Evolutionary conservation across 2,888 invertebrate species (phyloP).

Genomic region (Lamellibrachia columna): DNA sequence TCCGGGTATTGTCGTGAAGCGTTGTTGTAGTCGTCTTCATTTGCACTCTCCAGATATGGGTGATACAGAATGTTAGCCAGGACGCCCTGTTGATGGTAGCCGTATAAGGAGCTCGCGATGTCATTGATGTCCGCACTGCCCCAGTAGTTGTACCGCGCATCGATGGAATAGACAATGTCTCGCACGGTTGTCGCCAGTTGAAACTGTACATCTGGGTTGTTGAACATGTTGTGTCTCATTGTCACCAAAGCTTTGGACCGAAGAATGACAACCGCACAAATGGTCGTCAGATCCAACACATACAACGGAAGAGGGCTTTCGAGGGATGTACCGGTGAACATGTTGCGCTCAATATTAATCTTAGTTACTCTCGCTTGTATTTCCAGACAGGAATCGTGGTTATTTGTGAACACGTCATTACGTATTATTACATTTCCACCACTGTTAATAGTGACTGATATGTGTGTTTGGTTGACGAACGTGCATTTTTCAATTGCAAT

Average conservation of each 20-base stretch:
- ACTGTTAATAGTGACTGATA: background rate
- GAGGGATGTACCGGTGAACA: background rate
- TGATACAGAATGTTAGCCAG: background rate
- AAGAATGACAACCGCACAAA: background rate
- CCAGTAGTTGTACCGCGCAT: background rate
- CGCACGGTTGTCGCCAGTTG: slow-evolving; percentile 6
- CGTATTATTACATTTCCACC: background rate
- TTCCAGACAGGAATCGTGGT: background rate
- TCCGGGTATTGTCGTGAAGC: background rate
- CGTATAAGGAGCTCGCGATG: background rate
- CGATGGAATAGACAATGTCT: background rate
- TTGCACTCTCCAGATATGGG: background rate
- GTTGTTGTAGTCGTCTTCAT: background rate
- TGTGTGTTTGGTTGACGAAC: background rate
- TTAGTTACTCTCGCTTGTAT: background rate
- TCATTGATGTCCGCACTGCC: background rate
- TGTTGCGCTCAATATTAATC: background rate
- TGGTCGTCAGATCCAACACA: background rate
- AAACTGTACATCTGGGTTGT: background rate
- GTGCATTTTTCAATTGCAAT: background rate
- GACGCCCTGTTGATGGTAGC: background rate
- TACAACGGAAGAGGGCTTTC: background rate
- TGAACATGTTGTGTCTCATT: background rate
- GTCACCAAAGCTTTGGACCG: background rate
- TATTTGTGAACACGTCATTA: background rate